Conservation (phyloP, 1,140 invertebrate species). For the Drosophila arizonae region DNA sequence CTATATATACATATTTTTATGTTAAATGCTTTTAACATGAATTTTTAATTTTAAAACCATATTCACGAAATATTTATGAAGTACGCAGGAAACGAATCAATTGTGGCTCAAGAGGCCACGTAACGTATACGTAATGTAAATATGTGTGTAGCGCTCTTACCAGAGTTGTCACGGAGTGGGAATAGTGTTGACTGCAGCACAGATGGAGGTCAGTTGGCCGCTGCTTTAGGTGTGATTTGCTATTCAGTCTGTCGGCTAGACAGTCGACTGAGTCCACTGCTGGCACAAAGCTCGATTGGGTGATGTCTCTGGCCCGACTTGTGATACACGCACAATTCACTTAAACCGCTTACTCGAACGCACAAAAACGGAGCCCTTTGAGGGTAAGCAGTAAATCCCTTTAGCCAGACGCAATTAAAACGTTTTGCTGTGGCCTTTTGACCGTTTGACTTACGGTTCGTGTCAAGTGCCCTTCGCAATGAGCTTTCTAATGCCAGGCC, state of each 20-base stretch:
- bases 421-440: slow-evolving; percentile 36
- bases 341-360: slow-evolving; percentile 17
- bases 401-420: slow-evolving; percentile 65
- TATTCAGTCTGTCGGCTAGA: slow-evolving; percentile 29
- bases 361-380: not conserved
- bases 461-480: slow-evolving; percentile 35
- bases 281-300: slow-evolving; percentile 29
- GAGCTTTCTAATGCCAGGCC: slow-evolving; percentile 41
- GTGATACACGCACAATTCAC: slow-evolving; percentile 28
- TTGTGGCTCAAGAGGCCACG: not conserved
- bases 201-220: slow-evolving; percentile 12
- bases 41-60: too few species aligned
- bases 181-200: not conserved
- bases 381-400: slow-evolving; percentile 50
- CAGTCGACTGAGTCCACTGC: slow-evolving; percentile 27
- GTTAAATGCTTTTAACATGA: too few species aligned
- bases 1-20: too few species aligned
- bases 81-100: too few species aligned
- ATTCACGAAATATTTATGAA: not conserved
- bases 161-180: slow-evolving; percentile 16
- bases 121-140: slow-evolving; percentile 31
- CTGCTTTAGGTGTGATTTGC: not conserved
- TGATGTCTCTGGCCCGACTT: slow-evolving; percentile 32
- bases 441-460: slow-evolving; percentile 52
- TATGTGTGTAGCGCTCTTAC: slow-evolving; percentile 15